A percentile compares a stretch with the other conserved stretches of the same genome.
Conservation (phyloP, 2,888 invertebrate genomes). For the Sceliomorpha sp. region DNA sequence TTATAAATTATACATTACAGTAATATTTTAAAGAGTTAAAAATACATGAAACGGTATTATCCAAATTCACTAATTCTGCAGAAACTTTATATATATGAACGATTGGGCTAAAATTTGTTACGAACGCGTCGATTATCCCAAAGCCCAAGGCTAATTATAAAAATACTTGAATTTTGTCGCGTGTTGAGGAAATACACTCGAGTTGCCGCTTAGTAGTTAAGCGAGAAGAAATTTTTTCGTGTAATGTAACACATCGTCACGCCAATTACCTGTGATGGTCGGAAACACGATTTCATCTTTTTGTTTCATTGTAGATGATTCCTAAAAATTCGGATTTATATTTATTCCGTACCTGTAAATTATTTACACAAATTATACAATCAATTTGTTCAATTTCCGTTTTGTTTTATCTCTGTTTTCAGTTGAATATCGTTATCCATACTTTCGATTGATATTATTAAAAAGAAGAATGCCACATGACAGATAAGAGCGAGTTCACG, state of each 20-base stretch:
- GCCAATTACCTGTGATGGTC: constrained; percentile 31
- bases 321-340: too few relatives aligned
- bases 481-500: constrained; percentile 34
- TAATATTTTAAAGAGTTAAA: too few relatives aligned
- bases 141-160: constrained; percentile 20
- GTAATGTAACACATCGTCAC: constrained; percentile 20
- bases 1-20: background rate
- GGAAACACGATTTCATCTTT: background rate
- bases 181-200: constrained; percentile 41
- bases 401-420: constrained; percentile 32
- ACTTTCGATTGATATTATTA: constrained; percentile 12
- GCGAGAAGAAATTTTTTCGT: constrained; percentile 22
- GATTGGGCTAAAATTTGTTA: background rate
- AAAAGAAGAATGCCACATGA: constrained; percentile 23
- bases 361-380: too few relatives aligned
- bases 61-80: too few relatives aligned
- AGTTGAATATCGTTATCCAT: constrained; percentile 15
- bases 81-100: too few relatives aligned
- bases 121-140: too few relatives aligned
- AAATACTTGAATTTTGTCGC: constrained; percentile 29
- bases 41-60: too few relatives aligned
- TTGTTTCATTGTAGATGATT: too few relatives aligned
- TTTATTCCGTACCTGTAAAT: too few relatives aligned
- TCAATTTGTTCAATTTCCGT: background rate
- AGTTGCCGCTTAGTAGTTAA: constrained; percentile 12